These are phyloP conservation scores for Notodromas monacha DNA, from an alignment of 2,888 invertebrate genomes.

Conservation along the genomic window DNA sequence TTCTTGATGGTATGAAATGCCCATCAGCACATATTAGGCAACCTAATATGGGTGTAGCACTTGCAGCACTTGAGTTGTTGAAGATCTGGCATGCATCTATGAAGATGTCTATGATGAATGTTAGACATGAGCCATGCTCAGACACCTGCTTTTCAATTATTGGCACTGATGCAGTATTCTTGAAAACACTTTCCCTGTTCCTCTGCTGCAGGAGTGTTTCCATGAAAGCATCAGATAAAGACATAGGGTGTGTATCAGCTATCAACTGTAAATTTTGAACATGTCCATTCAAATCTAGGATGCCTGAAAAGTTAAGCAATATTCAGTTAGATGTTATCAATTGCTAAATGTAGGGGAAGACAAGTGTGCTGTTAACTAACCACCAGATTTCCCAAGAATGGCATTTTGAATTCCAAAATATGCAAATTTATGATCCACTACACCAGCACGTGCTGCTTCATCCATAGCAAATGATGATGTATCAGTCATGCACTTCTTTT, in stretches of 20 bases:
- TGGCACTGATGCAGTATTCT: conserved; percentile 2
- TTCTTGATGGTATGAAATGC: conserved; percentile 1
- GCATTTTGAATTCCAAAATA: conserved; percentile 4
- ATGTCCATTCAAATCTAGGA: conserved; percentile 2
- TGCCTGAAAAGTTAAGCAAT: not conserved
- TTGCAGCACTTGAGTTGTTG: conserved; percentile 4
- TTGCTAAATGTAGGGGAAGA: not conserved
- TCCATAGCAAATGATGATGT: conserved; percentile 1
- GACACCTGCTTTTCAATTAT: conserved; percentile 1
- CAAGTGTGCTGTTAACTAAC: conserved; percentile 1
- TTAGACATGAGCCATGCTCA: conserved; percentile 1
- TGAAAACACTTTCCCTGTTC: conserved; percentile 2
- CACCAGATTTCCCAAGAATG: conserved; percentile 1
- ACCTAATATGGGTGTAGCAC: conserved; percentile 4
- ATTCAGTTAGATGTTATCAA: not conserved
- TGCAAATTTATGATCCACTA: conserved; percentile 1
- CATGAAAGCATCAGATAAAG: conserved; percentile 1
- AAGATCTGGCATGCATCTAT: conserved; percentile 4
- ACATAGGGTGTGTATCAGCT: conserved; percentile 4
- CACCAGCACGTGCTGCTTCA: conserved; percentile 2
- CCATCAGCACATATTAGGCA: conserved; percentile 4
- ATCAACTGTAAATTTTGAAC: conserved; percentile 1
- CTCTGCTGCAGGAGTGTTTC: conserved; percentile 2
- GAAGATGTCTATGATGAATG: conserved; percentile 4
- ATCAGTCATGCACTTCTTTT: conserved; percentile 2